Evolutionary conservation across 2,113 vertebrate species (phyloP).

Genomic region (Sapayoa aenigma): DNA sequence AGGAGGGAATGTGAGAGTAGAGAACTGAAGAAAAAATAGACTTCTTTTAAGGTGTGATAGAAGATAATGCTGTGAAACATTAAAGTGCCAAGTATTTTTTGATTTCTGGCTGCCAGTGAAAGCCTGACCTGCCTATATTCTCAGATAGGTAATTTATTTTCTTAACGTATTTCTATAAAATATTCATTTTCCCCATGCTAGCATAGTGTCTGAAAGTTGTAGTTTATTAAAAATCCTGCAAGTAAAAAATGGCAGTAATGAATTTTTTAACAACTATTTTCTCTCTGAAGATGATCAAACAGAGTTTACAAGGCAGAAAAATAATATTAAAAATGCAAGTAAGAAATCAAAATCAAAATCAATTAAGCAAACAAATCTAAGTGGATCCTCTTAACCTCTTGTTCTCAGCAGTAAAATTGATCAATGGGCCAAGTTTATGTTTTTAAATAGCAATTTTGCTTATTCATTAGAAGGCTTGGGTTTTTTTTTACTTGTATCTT

Average conservation of each 20-base stretch:
- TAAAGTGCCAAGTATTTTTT: not conserved
- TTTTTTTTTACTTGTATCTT: not conserved
- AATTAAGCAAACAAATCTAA: not conserved
- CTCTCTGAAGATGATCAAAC: not conserved
- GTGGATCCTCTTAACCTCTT: not conserved
- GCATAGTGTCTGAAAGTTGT: not conserved
- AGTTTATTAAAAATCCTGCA: not conserved
- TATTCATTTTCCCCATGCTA: not conserved
- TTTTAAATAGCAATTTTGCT: not conserved
- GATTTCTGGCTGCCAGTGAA: not conserved
- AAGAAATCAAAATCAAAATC: not conserved
- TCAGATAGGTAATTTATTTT: not conserved
- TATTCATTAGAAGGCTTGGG: not conserved
- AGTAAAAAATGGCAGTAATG: not conserved
- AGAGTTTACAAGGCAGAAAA: not conserved
- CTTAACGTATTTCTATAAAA: not conserved
- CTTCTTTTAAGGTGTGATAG: rapidly evolving
- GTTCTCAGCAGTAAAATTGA: not conserved
- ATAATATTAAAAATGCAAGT: not conserved
- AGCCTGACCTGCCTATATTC: not conserved
- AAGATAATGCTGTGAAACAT: not conserved
- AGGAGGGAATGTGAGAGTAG: not conserved
- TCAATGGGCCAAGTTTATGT: not conserved
- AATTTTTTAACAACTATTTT: not conserved
- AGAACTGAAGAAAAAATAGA: not conserved